Evolutionary conservation across 1,140 invertebrate genomes (phyloP).

Genomic region (Heterodera schachtii): DNA sequence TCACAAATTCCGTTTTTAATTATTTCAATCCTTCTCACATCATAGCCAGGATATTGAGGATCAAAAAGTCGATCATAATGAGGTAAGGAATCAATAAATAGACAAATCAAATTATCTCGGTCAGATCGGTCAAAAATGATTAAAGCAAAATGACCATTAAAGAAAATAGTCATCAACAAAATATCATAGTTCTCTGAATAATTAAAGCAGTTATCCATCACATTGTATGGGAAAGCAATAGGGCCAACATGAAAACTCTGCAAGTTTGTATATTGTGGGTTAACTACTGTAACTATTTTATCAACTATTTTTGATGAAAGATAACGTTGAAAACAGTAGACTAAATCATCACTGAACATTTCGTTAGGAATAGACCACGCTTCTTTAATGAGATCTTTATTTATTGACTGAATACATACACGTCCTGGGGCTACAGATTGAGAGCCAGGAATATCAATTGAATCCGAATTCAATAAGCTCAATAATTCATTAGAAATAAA

Average conservation of each 20-base stretch:
- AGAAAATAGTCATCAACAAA: not conserved
- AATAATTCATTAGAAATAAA: no score
- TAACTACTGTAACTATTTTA: not conserved
- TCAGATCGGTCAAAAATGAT: slow-evolving; percentile 6
- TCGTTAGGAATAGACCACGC: not conserved
- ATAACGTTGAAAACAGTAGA: not conserved
- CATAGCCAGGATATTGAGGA: not conserved
- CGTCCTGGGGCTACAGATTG: not conserved
- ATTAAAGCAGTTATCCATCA: slow-evolving; percentile 6
- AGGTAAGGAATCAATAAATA: slow-evolving; percentile 1
- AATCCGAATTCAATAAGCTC: no score
- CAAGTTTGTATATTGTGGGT: not conserved
- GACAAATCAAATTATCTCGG: not conserved
- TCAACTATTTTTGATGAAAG: not conserved
- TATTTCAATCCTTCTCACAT: not conserved
- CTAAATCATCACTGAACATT: not conserved
- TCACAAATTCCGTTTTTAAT: slow-evolving; percentile 3
- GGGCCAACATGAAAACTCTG: not conserved
- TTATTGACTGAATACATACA: not conserved
- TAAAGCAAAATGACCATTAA: slow-evolving; percentile 1
- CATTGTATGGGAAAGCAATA: not conserved
- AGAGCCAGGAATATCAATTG: not conserved
- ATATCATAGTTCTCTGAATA: slow-evolving; percentile 11
- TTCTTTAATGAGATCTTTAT: not conserved
- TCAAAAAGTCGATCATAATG: not conserved